A percentile compares a stretch with the other conserved stretches of the same genome.
These are phyloP conservation scores for Myathropa florea DNA, from an alignment of 2,888 invertebrate genomes.

Conservation along the genomic window DNA sequence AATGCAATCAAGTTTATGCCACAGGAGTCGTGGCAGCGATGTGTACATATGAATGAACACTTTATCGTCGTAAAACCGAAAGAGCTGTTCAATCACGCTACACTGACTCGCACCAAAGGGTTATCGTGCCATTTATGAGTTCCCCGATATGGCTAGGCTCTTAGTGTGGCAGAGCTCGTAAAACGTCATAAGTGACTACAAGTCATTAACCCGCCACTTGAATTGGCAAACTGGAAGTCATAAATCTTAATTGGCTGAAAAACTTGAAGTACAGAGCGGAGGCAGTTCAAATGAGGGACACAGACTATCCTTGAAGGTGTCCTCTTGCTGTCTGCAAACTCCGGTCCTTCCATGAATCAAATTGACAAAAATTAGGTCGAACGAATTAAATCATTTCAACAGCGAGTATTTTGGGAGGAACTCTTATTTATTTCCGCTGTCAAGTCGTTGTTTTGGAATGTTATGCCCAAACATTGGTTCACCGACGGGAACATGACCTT, in stretches of 20 bases:
- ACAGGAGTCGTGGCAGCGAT: background rate
- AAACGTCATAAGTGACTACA: conserved; percentile 26
- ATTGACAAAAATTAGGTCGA: conserved; percentile 6
- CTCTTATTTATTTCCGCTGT: background rate
- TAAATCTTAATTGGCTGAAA: conserved; percentile 21
- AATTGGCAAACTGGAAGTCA: conserved; percentile 36
- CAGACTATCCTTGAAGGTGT: background rate
- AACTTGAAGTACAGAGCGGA: background rate
- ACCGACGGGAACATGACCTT: conserved; percentile 39
- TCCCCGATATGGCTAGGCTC: conserved; percentile 13
- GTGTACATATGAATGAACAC: background rate
- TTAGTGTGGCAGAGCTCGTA: conserved; percentile 11
- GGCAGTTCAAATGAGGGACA: background rate
- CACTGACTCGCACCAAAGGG: conserved; percentile 21
- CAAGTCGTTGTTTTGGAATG: conserved; percentile 18
- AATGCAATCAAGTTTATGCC: background rate
- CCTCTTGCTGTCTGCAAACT: background rate
- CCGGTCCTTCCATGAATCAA: background rate
- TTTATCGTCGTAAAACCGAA: background rate
- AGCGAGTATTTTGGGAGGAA: background rate
- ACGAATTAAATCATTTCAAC: background rate
- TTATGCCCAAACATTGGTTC: conserved; percentile 25
- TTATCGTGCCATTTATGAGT: conserved; percentile 37
- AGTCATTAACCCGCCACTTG: conserved; percentile 31
- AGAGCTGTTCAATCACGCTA: conserved; percentile 21